A percentile compares a stretch with the other conserved stretches of the same genome.
Conservation (phyloP, 2,113 vertebrate genomes). For the Spizaetus ornatus region DNA sequence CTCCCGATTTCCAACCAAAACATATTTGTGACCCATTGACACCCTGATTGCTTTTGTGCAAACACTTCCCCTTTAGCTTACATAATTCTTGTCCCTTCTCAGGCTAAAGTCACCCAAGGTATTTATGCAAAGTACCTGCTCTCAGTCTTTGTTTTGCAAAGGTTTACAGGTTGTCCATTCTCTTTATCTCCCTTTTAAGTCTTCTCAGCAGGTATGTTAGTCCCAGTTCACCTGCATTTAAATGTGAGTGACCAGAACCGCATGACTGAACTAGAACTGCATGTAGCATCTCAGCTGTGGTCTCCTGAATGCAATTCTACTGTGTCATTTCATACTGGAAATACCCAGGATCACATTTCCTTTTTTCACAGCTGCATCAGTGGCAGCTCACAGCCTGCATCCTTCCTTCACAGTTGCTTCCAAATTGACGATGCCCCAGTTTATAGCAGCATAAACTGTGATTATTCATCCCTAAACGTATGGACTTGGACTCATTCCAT, state of each 20-base stretch:
- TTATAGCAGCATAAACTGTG: neutral
- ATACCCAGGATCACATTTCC: neutral
- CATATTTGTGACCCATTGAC: neutral
- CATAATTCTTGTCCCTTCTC: neutral
- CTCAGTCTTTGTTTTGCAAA: neutral
- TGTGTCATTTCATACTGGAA: neutral
- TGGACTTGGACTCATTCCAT: neutral
- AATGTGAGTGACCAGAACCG: neutral
- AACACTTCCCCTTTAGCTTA: neutral
- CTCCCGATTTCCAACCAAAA: neutral
- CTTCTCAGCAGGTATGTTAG: neutral
- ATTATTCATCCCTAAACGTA: neutral
- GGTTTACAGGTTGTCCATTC: neutral
- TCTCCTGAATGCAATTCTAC: neutral
- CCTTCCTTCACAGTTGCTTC: neutral
- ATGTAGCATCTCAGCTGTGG: neutral
- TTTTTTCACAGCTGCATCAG: neutral
- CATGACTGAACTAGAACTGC: neutral
- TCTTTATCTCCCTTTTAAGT: neutral
- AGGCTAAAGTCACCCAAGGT: neutral
- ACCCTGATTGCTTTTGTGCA: neutral
- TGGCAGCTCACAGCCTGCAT: fast-evolving
- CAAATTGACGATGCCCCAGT: neutral
- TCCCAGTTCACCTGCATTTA: neutral
- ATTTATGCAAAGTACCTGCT: neutral